Conservation (phyloP, 1,140 invertebrate genomes). For the Cheumatopsyche charites region DNA sequence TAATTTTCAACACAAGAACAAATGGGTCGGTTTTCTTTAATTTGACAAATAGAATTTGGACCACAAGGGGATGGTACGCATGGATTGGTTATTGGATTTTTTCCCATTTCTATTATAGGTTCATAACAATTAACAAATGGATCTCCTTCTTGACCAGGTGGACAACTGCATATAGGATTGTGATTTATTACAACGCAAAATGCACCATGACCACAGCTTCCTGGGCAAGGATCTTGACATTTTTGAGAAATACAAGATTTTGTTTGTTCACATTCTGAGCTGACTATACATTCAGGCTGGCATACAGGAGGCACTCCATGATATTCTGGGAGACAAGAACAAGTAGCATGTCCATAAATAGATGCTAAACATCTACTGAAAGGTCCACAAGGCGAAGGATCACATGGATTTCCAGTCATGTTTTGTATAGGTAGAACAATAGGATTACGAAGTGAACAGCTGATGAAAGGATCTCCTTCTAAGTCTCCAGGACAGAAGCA, state of each 20-base stretch:
- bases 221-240: conserved; percentile 78
- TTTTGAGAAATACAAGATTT: conserved; percentile 79
- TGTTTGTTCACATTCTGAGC: conserved; percentile 77
- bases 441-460: conserved; percentile 66
- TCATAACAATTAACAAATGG: conserved; percentile 76
- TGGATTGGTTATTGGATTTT: conserved; percentile 64
- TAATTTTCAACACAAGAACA: conserved; percentile 80
- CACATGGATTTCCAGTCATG: conserved; percentile 63
- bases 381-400: conserved; percentile 80
- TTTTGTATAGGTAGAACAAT: conserved; percentile 52
- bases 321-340: conserved; percentile 79
- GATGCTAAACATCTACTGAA: conserved; percentile 78
- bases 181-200: conserved; percentile 79
- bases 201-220: conserved; percentile 77
- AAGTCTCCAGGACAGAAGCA: conserved; percentile 76
- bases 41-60: conserved; percentile 83
- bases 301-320: conserved; percentile 79
- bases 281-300: conserved; percentile 80
- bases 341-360: conserved; percentile 73
- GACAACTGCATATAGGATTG: conserved; percentile 82
- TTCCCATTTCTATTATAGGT: conserved; percentile 56
- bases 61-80: conserved; percentile 84
- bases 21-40: conserved; percentile 76
- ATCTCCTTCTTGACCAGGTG: conserved; percentile 76
- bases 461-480: conserved; percentile 79